Base-by-base conservation (phyloP, 2,113 vertebrate species). In the Amphiprion percula region DNA sequence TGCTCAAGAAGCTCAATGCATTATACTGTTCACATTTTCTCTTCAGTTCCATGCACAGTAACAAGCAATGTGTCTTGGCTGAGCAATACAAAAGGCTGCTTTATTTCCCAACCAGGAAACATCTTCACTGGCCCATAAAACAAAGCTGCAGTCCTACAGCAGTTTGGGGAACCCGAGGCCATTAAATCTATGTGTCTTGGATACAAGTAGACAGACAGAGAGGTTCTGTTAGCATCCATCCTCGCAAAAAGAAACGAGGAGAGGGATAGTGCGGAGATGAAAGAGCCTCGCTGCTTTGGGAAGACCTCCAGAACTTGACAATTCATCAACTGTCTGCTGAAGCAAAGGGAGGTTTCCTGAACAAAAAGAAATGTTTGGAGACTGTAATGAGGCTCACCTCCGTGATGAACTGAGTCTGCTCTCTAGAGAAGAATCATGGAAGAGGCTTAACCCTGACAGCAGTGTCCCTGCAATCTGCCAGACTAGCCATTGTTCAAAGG, bases 151-250 rank as follows among this genome's bases (percentile, higher is more conserved):
- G 56, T 63, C 39, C 46, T 70, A 58, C 23, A 59, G 52, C 64
- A 41, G 41, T 63, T 59, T 59, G 30, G 44, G 59, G 53, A 76
- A 59, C 44, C 41, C 37, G 52, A 52, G 52, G 56, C 71, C 44
- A 52, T 64, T 50, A 59, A 39, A 77, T 61, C 14, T 33, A 33
- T 14, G 23, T 61, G 47, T 66, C 33, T 66, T 65, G 37, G 74
- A 68, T 47, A 54, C 10, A 47, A 77, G 19, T n/a, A 54, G 80
- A 71, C 47, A 69, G 71, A 74, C n/a, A 70, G 53, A 69, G 44
- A 56, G 33, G 33, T 37, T 37, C 33, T 37, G 19, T n/a, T 64
- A 50, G 74, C 30, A 26, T 44, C 79, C 67, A 75, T 44, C 52
- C 30, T 64, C 44, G 11, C 63, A 62, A 11, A 30, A 28, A 55